Conservation (phyloP, 2,113 vertebrate species). For the Sinocyclocheilus anophthalmus region DNA sequence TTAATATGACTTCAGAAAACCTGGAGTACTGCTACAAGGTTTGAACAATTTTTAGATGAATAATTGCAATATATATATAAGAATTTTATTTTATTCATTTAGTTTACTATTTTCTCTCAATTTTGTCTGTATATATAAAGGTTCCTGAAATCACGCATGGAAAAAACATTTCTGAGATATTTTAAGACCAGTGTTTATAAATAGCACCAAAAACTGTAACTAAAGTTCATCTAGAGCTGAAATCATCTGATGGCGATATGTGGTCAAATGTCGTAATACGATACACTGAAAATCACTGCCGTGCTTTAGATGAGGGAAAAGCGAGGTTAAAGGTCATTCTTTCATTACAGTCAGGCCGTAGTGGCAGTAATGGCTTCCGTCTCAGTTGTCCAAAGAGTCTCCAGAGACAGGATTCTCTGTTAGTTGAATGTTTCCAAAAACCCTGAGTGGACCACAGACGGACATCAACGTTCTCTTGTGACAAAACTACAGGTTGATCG, state of each 20-base stretch:
- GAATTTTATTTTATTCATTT: too few species aligned
- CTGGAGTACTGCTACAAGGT: too few species aligned
- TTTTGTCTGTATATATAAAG: too few species aligned
- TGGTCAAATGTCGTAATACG: slow-evolving; percentile 22
- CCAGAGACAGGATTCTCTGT: background rate
- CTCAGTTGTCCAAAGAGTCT: slow-evolving; percentile 24
- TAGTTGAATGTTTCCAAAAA: background rate
- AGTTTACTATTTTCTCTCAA: too few species aligned
- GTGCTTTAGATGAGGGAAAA: slow-evolving; percentile 1
- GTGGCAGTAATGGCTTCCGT: slow-evolving; percentile 23
- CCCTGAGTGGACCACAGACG: background rate
- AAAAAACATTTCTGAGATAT: background rate
- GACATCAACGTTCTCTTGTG: background rate
- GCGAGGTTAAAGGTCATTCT: slow-evolving; percentile 1
- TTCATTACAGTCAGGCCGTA: slow-evolving; percentile 1
- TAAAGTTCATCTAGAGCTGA: background rate
- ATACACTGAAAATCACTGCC: background rate
- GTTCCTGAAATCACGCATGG: background rate
- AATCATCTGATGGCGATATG: background rate
- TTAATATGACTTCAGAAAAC: too few species aligned
- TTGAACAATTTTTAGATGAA: too few species aligned
- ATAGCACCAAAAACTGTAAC: slow-evolving; percentile 18
- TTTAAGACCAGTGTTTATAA: slow-evolving; percentile 2
- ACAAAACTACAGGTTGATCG: slow-evolving; percentile 16
- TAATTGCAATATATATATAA: too few species aligned